Percentiles rank a stretch among this genome's conserved stretches.
Evolutionary conservation across 2,797 vertebrate species (phyloP).

Genomic region (Mormyrops boulengeri): DNA sequence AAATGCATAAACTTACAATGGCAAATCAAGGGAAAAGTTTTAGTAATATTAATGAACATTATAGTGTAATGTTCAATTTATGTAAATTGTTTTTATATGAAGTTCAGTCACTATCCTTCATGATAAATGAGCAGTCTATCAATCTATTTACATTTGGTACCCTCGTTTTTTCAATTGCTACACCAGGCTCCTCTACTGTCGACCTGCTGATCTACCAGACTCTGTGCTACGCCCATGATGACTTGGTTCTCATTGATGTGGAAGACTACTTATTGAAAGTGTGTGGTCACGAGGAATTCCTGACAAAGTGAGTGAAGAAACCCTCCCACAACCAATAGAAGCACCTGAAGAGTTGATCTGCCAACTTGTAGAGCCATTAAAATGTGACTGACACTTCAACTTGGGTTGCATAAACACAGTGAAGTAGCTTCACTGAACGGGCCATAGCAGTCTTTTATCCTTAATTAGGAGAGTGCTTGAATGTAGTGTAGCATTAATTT

Average conservation of each 20-base stretch:
- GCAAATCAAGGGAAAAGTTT: background rate
- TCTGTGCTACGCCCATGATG: conserved; percentile 82
- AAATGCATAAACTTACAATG: background rate
- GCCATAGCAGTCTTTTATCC: background rate
- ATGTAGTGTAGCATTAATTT: background rate
- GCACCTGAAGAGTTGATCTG: background rate
- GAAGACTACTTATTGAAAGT: conserved; percentile 84
- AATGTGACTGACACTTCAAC: background rate
- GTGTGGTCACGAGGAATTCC: conserved; percentile 82
- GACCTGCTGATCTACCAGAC: conserved; percentile 93
- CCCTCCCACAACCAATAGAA: background rate
- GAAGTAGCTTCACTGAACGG: background rate
- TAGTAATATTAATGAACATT: background rate
- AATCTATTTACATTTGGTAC: background rate
- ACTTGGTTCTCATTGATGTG: conserved; percentile 70
- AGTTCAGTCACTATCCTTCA: background rate
- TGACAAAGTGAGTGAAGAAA: conserved; percentile 75
- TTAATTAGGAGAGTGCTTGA: background rate
- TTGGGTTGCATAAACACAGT: background rate
- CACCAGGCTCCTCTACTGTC: conserved; percentile 79
- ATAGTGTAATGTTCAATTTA: background rate
- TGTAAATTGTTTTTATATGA: background rate
- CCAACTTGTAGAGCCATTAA: background rate
- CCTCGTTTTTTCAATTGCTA: background rate
- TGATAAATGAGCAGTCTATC: background rate